Evolutionary conservation across 2,113 vertebrate genomes (phyloP).

Genomic region (Corythaeola cristata): DNA sequence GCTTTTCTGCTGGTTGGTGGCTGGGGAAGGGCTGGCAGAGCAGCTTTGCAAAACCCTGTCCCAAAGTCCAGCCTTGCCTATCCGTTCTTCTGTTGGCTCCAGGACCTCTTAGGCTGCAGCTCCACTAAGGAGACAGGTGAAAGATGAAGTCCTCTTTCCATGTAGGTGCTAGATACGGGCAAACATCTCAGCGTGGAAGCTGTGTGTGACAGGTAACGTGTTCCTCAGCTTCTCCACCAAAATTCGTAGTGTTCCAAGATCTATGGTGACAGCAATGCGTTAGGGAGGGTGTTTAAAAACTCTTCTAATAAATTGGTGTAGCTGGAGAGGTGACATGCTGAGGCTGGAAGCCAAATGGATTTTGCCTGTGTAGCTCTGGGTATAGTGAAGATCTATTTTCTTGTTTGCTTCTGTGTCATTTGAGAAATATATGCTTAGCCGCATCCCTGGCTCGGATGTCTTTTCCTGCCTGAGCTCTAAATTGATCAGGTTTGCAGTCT

Average conservation of each 20-base stretch:
- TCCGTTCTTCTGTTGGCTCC: background rate
- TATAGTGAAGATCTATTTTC: background rate
- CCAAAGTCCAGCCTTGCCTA: background rate
- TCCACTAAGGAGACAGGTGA: background rate
- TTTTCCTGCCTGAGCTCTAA: background rate
- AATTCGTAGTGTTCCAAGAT: background rate
- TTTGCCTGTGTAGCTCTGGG: background rate
- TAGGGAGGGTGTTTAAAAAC: background rate
- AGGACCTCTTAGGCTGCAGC: background rate
- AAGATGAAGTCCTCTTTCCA: background rate
- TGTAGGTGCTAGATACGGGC: background rate
- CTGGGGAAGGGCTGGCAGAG: background rate
- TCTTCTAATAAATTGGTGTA: background rate
- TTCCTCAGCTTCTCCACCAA: background rate
- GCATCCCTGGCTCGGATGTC: background rate
- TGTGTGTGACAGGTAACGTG: background rate
- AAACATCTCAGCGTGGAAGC: rapidly evolving
- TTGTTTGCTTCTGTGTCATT: background rate
- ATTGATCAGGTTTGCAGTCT: background rate
- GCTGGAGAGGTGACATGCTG: background rate
- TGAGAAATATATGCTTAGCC: background rate
- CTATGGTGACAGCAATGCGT: rapidly evolving
- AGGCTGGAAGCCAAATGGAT: background rate
- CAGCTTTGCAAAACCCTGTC: background rate
- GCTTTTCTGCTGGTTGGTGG: background rate